These are phyloP conservation scores for Argyresthia goedartella DNA, from an alignment of 2,888 invertebrate genomes.

Conservation along the genomic window DNA sequence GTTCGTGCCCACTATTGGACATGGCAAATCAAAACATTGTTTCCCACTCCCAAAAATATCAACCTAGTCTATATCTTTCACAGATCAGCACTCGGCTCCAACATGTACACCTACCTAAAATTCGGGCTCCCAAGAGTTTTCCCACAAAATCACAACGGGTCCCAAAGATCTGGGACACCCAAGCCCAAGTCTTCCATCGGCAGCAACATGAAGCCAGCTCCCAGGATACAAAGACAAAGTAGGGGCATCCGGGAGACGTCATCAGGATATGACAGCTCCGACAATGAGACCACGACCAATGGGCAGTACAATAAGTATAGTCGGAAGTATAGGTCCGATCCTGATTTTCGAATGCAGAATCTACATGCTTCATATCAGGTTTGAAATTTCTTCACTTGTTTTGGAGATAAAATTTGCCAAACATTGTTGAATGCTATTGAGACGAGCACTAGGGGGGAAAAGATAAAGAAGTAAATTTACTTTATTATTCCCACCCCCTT, in stretches of 20 bases:
- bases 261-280: constrained; percentile 94
- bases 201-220: constrained; percentile 66
- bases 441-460: too few relatives aligned
- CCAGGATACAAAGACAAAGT: constrained; percentile 68
- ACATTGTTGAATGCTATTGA: too few relatives aligned
- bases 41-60: too few relatives aligned
- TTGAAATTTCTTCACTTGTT: constrained; percentile 5
- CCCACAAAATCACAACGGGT: constrained; percentile 84
- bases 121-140: constrained; percentile 94
- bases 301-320: constrained; percentile 72
- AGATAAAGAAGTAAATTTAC: too few relatives aligned
- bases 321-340: constrained; percentile 87
- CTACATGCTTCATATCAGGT: constrained; percentile 70
- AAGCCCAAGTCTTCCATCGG: constrained; percentile 68
- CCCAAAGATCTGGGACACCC: constrained; percentile 77
- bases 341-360: constrained; percentile 83
- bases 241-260: constrained; percentile 85
- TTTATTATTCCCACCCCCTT: too few relatives aligned
- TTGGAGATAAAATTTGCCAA: too few relatives aligned
- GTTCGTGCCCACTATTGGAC: too few relatives aligned
- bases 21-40: too few relatives aligned
- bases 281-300: constrained; percentile 79
- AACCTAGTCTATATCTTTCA: not conserved
- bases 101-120: constrained; percentile 94
- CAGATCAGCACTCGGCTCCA: constrained; percentile 88